Base-by-base conservation (phyloP, 1,140 invertebrate species). In the Dinoponera quadriceps region DNA sequence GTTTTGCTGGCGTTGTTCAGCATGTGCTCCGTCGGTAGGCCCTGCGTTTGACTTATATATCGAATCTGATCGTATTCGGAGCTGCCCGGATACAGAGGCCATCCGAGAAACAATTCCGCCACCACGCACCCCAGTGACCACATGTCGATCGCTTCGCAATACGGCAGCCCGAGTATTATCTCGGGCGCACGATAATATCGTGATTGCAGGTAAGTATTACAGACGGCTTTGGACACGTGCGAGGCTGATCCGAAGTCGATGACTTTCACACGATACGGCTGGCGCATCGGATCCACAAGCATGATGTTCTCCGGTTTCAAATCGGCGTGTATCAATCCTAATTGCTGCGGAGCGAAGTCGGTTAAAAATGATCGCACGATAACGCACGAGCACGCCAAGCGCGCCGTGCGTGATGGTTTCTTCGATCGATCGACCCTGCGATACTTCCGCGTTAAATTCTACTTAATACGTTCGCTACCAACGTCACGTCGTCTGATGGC, bases 141-240 rank as follows among this genome's bases (percentile, higher is more conserved):
- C 99, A 99, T 99, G 94, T 99, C 99, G 89, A 99, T 99, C 3
- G 99, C 98, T 95, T 99, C 99, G 95, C 98, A 99, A 95, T 99
- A 99, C 65, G 99, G 99, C 88, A 99, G 95, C 84, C 97, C 99
- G 63, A 99, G 95, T 92, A 99, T 99, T 90, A 99, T 99, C 95
- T 99, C 99, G 0, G 99, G 99, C 29, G 99, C 99, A 85, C 99
- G 97, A 94, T 99, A 99, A 93, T 99, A 99, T 92, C 99, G 96
- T 85, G 98, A 99, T 95, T 99, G 99, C 82, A 99, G 96, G 94
- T 99, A 99, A 1, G 99, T 99, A 92, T 99, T 99, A 94, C 99
- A 99, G 51, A 99, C 98, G 33, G 99, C 99, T 95, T 99, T 99
- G 91, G 98, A 99, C 65, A 99, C 98, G 94, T 99, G 99, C 54